Evolutionary conservation across 2,888 invertebrate genomes (phyloP), one percentile per base, ranked within the genome.

Genomic region (Drosophila cracens): DNA sequence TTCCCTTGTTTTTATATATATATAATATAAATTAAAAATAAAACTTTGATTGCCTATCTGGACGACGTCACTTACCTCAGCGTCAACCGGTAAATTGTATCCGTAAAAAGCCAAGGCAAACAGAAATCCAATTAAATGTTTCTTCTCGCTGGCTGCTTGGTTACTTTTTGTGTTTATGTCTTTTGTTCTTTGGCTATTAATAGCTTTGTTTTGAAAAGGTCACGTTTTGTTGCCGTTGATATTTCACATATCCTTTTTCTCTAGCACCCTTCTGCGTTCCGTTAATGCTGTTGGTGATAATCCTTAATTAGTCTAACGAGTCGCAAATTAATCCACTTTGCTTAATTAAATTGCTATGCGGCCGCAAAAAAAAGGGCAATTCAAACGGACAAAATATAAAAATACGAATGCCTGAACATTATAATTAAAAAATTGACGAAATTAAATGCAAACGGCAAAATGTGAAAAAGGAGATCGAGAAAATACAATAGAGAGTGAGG

Each of bases 261-360:
- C 67, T 34, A 65, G 62, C 59, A 71, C 62, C 66, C 56, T 68
- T 68, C 66, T 56, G 25, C 38, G 59, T 18, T 49, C 25, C 49
- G 58, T 27, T 49, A 53, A 49, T 71, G 54, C 71, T 91, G 79
- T 71, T 80, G 74, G 68, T 34, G 82, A 78, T 92, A 88, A 91
- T 91, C 92, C 92, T 90, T 91, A 92, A 92, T 92, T 92, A 91
- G 90, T 85, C 81, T 91, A 92, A 92, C 90, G 92, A 91, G 85
- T 89, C 89, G 91, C 90, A 91, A 92, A 91, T 91, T 91, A 91
- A 91, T 92, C 91, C 92, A 91, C 91, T 92, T 92, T 89, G 84
- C 82, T 86, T 91, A 92, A 92, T 92, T 92, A 92, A 92, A 92
- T 90, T 90, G 83, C 58, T 38, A 46, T 87, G 84, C 56, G 40